phyloP scores from a whole-genome alignment of 1,140 invertebrate species.

The Diabrotica virgifera region DNA sequence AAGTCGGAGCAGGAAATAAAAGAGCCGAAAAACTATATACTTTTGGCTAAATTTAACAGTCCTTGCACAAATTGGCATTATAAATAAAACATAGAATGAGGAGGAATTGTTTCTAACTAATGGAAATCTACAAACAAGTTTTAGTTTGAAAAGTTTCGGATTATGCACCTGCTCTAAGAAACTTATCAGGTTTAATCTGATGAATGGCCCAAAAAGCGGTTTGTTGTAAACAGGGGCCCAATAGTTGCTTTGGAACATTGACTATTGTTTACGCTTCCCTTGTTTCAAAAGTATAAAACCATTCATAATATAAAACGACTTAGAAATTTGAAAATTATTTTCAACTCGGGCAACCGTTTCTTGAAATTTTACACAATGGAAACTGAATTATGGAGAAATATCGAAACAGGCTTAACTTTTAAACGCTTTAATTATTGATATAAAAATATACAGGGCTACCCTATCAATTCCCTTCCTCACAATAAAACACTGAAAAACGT shows the following conservation, averaged over 20 bases:
- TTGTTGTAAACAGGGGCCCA: constrained; percentile 25
- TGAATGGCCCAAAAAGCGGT: constrained; percentile 26
- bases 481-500: no score
- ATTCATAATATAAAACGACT: neutral
- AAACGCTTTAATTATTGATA: no score
- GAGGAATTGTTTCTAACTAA: constrained; percentile 22
- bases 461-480: no score
- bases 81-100: constrained; percentile 25
- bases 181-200: constrained; percentile 29
- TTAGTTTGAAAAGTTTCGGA: constrained; percentile 27
- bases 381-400: no score
- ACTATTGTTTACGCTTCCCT: constrained; percentile 13
- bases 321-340: no score
- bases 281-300: constrained; percentile 27
- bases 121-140: constrained; percentile 25
- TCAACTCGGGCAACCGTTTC: no score
- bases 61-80: constrained; percentile 4
- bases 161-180: constrained; percentile 26
- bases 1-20: no score
- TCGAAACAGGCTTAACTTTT: no score
- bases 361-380: no score
- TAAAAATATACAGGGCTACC: no score
- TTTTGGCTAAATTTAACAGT: no score
- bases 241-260: constrained; percentile 20
- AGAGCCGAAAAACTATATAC: no score